Base-by-base conservation (phyloP, 2,888 invertebrate species). In the Eilema griseolum region DNA sequence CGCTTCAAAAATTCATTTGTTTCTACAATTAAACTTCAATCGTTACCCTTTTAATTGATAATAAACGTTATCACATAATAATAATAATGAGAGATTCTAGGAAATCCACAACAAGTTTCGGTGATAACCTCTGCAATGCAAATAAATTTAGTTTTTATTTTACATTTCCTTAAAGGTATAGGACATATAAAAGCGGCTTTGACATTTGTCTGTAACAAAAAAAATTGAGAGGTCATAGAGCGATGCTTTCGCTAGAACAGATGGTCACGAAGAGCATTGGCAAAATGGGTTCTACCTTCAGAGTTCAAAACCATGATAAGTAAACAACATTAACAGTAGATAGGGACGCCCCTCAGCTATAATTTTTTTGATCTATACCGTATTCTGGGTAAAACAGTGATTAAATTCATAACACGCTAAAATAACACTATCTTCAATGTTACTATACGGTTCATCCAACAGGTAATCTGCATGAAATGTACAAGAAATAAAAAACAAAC, bases 401-500 rank as follows among this genome's bases (percentile, higher is more conserved):
- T 26, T 1, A 4, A 20, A 20, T n/a, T 26, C 10, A 10, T 16
- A 46, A 56, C 23, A 52, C 28, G 23, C 11, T 4, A 16, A 26
- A 59, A 59, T 16, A 8, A 33, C n/a, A 11, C 31, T n/a, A 66
- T n/a, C n/a, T 20, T 60, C 5, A 20, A 28, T 63, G 20, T 63
- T 66, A 59, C 41, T 20, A 66, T 60, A 66, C 26, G 33, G n/a
- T 66, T 67, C 41, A 31, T 46, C 23, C 23, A 60, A 11, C 46
- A 64, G 28, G 60, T 64, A 64, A 67, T 52, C 59, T 63, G 64
- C 64, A 57, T 46, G 60, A 52, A 60, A 67, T 46, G 59, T 57
- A 56, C 31, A 70, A 57, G 57, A 14, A 67, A 33, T 31, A 41
- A 26, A 71, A 65, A 61, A 67, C 24, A 67, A 65, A 72, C 37